These are phyloP conservation scores for Danio aesculapii DNA, from an alignment of 2,797 vertebrate species.

Conservation along the genomic window DNA sequence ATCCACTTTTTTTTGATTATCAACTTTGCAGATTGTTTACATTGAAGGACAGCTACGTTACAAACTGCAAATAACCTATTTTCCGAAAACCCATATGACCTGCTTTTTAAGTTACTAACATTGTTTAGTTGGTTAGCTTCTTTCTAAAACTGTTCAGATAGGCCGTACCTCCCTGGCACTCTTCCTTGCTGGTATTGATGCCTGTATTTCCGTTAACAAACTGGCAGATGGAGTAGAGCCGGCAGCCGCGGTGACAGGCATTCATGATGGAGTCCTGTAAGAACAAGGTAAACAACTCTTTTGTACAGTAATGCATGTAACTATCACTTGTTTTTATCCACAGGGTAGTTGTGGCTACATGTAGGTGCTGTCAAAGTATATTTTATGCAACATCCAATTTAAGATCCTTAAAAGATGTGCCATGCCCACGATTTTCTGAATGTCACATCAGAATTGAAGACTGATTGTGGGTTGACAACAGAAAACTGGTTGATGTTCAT, in stretches of 20 bases:
- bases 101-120: too few relatives aligned
- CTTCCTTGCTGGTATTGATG: conserved; percentile 89
- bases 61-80: too few relatives aligned
- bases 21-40: too few relatives aligned
- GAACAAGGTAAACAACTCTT: conserved; percentile 37
- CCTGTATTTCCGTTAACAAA: conserved; percentile 91
- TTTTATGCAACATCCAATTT: background rate
- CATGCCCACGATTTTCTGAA: background rate
- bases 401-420: conserved; percentile 4
- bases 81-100: too few relatives aligned
- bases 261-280: conserved; percentile 87
- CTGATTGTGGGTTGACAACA: background rate
- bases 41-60: too few relatives aligned
- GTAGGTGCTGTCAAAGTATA: background rate
- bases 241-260: conserved; percentile 94
- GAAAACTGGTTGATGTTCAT: background rate
- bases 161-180: conserved; percentile 93
- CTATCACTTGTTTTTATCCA: background rate
- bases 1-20: too few relatives aligned
- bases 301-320: background rate
- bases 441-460: background rate
- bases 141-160: background rate
- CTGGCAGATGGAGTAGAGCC: conserved; percentile 97
- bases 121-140: background rate
- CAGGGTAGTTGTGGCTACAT: background rate